phyloP scores from a whole-genome alignment of 2,113 vertebrate species.

The Gambusia holbrooki region DNA sequence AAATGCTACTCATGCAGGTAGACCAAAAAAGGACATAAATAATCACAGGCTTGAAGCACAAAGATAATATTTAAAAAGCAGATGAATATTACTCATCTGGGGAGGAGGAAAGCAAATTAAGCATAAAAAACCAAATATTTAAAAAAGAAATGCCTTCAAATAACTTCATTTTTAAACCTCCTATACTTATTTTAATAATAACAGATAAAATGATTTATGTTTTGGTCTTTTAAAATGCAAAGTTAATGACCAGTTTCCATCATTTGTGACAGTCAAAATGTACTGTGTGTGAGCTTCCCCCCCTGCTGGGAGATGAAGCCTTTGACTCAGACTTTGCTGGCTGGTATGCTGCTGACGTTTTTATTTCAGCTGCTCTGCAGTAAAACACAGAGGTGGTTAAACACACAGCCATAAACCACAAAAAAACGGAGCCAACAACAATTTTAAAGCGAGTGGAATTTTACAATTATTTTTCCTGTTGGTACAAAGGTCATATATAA shows the following conservation, averaged over 20 bases:
- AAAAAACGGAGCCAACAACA: background rate
- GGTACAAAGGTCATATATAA: background rate
- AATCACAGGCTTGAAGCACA: background rate
- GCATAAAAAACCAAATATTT: background rate
- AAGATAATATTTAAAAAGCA: background rate
- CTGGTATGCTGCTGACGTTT: background rate
- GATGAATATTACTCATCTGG: background rate
- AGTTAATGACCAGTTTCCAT: slow-evolving; percentile 42
- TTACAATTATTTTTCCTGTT: background rate
- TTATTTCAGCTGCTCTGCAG: background rate
- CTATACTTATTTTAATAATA: background rate
- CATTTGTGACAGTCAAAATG: slow-evolving; percentile 6
- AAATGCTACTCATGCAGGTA: background rate
- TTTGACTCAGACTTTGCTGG: background rate
- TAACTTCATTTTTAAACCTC: slow-evolving; percentile 8
- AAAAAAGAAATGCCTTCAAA: background rate
- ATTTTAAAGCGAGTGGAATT: background rate
- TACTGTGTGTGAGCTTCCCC: background rate
- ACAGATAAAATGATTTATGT: slow-evolving; percentile 14
- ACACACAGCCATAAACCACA: slow-evolving; percentile 1
- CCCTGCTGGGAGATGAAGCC: slow-evolving; percentile 28
- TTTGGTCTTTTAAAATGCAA: background rate
- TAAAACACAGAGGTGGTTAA: slow-evolving; percentile 33
- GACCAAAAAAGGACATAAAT: background rate
- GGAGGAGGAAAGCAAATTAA: background rate